These are phyloP conservation scores for Neoseiulus cucumeris DNA, from an alignment of 1,140 invertebrate species.

Conservation along the genomic window DNA sequence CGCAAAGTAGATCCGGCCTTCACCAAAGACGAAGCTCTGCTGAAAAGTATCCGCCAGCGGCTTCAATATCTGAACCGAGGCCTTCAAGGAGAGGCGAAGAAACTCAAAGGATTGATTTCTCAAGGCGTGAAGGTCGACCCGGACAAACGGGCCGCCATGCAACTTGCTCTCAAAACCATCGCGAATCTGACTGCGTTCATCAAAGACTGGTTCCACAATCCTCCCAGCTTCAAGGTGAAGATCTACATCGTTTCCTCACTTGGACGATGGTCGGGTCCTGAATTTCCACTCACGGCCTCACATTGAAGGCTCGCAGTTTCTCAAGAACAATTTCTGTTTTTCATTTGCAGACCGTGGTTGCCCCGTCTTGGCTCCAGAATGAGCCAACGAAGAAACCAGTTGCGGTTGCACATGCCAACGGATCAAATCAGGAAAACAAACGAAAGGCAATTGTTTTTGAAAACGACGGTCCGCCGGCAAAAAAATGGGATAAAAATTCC, in stretches of 20 bases:
- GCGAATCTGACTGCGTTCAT: constrained; percentile 83
- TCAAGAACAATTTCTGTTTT: neutral
- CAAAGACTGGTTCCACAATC: constrained; percentile 79
- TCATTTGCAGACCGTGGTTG: neutral
- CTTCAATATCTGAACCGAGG: constrained; percentile 79
- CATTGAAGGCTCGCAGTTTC: constrained; percentile 17
- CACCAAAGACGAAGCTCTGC: constrained; percentile 43
- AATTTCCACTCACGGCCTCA: constrained; percentile 13
- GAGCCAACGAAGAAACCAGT: neutral
- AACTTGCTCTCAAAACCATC: constrained; percentile 57
- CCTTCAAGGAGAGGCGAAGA: constrained; percentile 76
- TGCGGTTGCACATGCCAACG: neutral
- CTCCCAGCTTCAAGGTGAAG: constrained; percentile 68
- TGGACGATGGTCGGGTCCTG: too few species aligned
- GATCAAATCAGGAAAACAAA: neutral
- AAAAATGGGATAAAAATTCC: neutral
- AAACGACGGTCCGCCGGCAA: neutral
- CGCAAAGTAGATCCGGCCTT: neutral
- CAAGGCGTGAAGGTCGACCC: constrained; percentile 50
- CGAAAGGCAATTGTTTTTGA: constrained; percentile 2
- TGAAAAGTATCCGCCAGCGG: constrained; percentile 33
- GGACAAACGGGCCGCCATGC: constrained; percentile 49
- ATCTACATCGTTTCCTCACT: too few species aligned
- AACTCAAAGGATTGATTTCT: constrained; percentile 37
- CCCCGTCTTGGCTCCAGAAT: neutral